These are phyloP conservation scores for Eumaeus atala DNA, from an alignment of 1,140 invertebrate species.

Conservation along the genomic window DNA sequence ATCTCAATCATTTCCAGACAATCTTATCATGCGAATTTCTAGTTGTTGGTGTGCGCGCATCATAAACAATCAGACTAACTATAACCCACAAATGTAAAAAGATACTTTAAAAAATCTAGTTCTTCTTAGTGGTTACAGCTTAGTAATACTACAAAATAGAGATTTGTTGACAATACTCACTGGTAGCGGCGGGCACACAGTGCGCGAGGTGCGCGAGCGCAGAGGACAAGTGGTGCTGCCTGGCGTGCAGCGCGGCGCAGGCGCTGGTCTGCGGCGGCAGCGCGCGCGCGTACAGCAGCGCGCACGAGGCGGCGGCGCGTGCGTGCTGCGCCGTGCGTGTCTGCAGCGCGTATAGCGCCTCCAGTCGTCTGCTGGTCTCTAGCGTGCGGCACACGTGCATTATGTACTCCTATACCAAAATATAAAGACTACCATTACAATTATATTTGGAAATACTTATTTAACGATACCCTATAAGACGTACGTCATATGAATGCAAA, in stretches of 20 bases:
- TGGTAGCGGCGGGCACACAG: slow-evolving; percentile 38
- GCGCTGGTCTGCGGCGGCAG: slow-evolving; percentile 53
- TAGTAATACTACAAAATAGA: too few relatives aligned
- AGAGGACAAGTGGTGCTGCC: slow-evolving; percentile 74
- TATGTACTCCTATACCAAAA: slow-evolving; percentile 73
- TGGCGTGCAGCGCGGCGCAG: slow-evolving; percentile 74
- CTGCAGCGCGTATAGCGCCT: slow-evolving; percentile 82
- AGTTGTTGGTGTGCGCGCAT: too few relatives aligned
- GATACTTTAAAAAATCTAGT: too few relatives aligned
- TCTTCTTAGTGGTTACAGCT: too few relatives aligned
- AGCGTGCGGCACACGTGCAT: slow-evolving; percentile 79
- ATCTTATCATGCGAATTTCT: too few relatives aligned
- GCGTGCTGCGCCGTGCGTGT: slow-evolving; percentile 80
- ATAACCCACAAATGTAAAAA: too few relatives aligned
- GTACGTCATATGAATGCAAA: too few relatives aligned
- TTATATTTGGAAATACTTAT: too few relatives aligned
- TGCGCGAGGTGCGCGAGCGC: slow-evolving; percentile 79
- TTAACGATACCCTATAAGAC: too few relatives aligned
- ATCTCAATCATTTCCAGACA: too few relatives aligned
- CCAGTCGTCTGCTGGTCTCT: slow-evolving; percentile 77
- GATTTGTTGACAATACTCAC: slow-evolving; percentile 37
- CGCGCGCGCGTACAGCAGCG: slow-evolving; percentile 78
- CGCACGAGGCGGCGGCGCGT: slow-evolving; percentile 83
- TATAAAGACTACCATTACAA: too few relatives aligned
- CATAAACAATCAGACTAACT: too few relatives aligned